A percentile compares a stretch with the other conserved stretches of the same genome.
phyloP scores from a whole-genome alignment of 2,888 invertebrate genomes.

The Drosophila bunnanda region DNA sequence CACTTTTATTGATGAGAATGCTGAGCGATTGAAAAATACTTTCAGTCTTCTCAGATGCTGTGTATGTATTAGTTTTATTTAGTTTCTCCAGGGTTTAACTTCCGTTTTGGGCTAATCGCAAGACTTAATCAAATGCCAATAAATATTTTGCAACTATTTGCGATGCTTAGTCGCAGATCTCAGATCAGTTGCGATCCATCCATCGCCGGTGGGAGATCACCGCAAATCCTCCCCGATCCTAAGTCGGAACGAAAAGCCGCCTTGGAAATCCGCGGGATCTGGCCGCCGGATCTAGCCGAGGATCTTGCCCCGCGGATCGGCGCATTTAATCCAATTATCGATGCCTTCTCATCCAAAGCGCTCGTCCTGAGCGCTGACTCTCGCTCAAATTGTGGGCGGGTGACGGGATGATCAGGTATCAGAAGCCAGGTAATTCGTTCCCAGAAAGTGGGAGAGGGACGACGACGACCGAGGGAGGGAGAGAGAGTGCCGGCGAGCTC shows the following conservation, averaged over 20 bases:
- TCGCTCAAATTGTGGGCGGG: conserved; percentile 72
- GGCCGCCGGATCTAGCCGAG: conserved; percentile 41
- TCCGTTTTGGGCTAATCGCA: conserved; percentile 53
- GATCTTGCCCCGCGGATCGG: conserved; percentile 36
- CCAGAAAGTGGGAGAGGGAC: conserved; percentile 41
- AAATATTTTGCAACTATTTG: conserved; percentile 74
- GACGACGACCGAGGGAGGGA: neutral
- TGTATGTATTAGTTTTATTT: neutral
- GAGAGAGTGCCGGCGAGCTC: conserved; percentile 8
- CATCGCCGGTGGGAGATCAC: conserved; percentile 16
- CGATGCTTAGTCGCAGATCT: conserved; percentile 53
- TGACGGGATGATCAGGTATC: conserved; percentile 62
- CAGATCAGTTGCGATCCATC: conserved; percentile 27
- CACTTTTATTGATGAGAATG: no score
- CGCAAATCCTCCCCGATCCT: conserved; percentile 52
- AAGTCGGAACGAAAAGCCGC: conserved; percentile 53
- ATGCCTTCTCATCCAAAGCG: conserved; percentile 36
- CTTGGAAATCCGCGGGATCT: conserved; percentile 68
- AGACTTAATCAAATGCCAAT: conserved; percentile 73
- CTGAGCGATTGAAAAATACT: neutral
- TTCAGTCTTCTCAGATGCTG: neutral
- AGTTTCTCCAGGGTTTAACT: conserved; percentile 4
- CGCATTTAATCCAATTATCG: conserved; percentile 76
- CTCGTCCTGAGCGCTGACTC: conserved; percentile 29
- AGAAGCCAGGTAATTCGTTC: conserved; percentile 48